These are phyloP conservation scores for Pyralis farinalis DNA, from an alignment of 2,888 invertebrate species.

Conservation along the genomic window DNA sequence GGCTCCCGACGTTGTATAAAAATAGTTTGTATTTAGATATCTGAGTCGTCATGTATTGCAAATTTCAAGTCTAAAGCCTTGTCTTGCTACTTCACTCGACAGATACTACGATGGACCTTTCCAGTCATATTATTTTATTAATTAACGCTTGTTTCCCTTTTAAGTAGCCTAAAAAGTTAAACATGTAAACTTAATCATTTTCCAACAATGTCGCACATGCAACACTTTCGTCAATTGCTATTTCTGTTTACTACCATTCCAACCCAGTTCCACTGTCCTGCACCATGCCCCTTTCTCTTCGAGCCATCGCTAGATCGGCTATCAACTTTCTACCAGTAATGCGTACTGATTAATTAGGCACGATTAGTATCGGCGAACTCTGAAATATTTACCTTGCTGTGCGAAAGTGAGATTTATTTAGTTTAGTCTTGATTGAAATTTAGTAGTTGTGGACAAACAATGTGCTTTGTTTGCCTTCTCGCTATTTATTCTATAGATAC, in stretches of 20 bases:
- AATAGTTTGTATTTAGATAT: too few species aligned
- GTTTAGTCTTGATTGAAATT: slow-evolving; percentile 28
- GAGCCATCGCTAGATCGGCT: slow-evolving; percentile 44
- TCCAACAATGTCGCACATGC: too few species aligned
- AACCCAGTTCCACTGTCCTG: slow-evolving; percentile 45
- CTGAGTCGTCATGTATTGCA: too few species aligned
- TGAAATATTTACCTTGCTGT: slow-evolving; percentile 36
- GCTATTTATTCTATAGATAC: not conserved
- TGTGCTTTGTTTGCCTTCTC: not conserved
- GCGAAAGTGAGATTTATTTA: slow-evolving; percentile 46
- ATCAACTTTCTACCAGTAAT: slow-evolving; percentile 70
- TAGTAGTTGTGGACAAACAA: slow-evolving; percentile 5
- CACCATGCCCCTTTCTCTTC: slow-evolving; percentile 68
- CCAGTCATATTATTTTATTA: too few species aligned
- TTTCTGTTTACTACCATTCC: slow-evolving; percentile 40
- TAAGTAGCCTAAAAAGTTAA: too few species aligned
- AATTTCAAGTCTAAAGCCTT: too few species aligned
- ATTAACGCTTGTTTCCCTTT: too few species aligned
- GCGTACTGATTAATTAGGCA: slow-evolving; percentile 75
- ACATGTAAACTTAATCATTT: too few species aligned
- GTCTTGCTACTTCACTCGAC: too few species aligned
- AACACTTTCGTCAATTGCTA: slow-evolving; percentile 17
- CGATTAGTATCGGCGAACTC: slow-evolving; percentile 60
- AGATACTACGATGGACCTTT: too few species aligned
- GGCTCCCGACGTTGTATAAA: too few species aligned